Base-by-base conservation (phyloP, 2,797 vertebrate species). In the Sparidentex hasta region DNA sequence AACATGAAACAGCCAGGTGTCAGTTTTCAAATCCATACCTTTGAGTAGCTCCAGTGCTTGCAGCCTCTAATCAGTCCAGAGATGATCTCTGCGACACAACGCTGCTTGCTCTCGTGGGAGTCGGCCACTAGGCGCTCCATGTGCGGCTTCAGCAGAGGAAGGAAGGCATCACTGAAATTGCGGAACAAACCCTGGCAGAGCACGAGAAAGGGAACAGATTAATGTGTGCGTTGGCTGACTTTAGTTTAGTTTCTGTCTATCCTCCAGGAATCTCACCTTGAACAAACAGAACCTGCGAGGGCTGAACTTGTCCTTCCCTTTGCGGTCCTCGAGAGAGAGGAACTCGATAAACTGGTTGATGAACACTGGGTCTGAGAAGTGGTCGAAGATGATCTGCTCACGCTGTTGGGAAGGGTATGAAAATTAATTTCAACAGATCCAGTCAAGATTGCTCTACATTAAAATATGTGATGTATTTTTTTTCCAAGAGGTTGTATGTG, bases 301-400 rank as follows among this genome's bases (percentile, higher is more conserved):
- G 92, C 97, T 99, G 89, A 99, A 99, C 92, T 99, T 98, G 95
- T 99, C 98, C 89, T 98, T 99, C 87, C 98, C 98, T 89, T 99
- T 99, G 78, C 98, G 96, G 87, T 99, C 98, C 95, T 99, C 98
- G 83, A 99, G 96, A 81, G 98, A 98, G 74, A 99, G 96, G 94
- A 98, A 99, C 87, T 97, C 97, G 38, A 99, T 96, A 85, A 99
- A 95, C 94, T 99, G 98, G 83, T 96, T 96, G 66, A 99, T 95
- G 94, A 99, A 99, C 56, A 96, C 94, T 23, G 96, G 95, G 93
- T 99, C 96, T 65, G 97, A 96, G 94, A 99, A 99, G 88, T 97
- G 97, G 94, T 99, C 98, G 80, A 96, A 99, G 92, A 99, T 96
- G 89, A 98, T 96, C 91, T 97, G 96, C 91, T 99, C 98, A 83